Evolutionary conservation across 2,888 invertebrate genomes (phyloP).

Genomic region (Chesias legatella): DNA sequence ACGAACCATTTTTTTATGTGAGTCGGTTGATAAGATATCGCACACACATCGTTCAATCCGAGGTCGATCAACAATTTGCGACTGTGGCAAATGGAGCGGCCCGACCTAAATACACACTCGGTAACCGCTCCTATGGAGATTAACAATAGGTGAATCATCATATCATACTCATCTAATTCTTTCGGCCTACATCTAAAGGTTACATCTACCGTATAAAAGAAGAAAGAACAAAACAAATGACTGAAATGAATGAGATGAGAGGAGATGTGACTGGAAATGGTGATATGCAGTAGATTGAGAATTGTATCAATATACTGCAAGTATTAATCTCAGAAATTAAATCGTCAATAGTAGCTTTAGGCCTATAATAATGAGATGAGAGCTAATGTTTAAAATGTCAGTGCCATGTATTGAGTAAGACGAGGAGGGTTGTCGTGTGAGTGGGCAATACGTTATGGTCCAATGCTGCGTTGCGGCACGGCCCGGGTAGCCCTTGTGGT

Average conservation of each 20-base stretch:
- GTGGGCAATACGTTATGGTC: conserved; percentile 35
- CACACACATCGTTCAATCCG: conserved; percentile 55
- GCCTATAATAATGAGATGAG: no score
- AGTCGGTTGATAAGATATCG: conserved; percentile 67
- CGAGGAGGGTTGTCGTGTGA: conserved; percentile 27
- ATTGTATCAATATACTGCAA: no score
- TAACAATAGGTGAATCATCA: conserved; percentile 68
- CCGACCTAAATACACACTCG: conserved; percentile 73
- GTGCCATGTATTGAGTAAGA: conserved; percentile 24
- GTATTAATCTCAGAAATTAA: no score
- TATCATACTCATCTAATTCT: conserved; percentile 52
- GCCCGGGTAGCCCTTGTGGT: conserved; percentile 43
- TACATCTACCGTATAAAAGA: conserved; percentile 27
- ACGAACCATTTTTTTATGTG: conserved; percentile 41
- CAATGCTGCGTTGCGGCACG: conserved; percentile 29
- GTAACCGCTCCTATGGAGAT: conserved; percentile 69
- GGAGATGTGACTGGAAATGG: conserved; percentile 8
- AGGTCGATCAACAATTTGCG: conserved; percentile 76
- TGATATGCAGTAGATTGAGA: neutral
- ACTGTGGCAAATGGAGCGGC: conserved; percentile 72
- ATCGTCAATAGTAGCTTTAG: no score
- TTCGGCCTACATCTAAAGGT: conserved; percentile 45
- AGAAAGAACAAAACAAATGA: conserved; percentile 16
- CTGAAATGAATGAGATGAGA: conserved; percentile 15
- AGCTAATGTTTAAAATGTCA: conserved; percentile 4